Evolutionary conservation across 1,140 invertebrate species (phyloP).

Genomic region (Tyrophagus putrescentiae): DNA sequence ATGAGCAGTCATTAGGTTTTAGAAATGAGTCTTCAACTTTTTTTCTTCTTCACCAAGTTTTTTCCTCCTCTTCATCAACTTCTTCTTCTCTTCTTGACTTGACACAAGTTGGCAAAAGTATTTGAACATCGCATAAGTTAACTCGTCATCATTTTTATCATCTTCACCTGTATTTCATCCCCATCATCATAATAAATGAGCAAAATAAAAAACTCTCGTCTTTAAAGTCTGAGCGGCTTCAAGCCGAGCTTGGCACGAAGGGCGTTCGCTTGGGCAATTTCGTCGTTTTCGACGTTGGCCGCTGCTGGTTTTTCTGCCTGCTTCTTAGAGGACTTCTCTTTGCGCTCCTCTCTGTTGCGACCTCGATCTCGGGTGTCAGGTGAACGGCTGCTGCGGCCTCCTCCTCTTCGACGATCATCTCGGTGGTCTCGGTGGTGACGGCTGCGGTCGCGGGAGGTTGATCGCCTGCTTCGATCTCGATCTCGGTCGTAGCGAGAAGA

Average conservation of each 20-base stretch:
- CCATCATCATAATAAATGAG: slow-evolving; percentile 5
- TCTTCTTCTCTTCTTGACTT: too few relatives aligned
- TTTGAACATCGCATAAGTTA: too few relatives aligned
- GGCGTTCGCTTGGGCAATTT: slow-evolving; percentile 41
- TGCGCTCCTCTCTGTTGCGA: not conserved
- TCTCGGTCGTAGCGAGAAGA: slow-evolving; percentile 20
- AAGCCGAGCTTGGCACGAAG: slow-evolving; percentile 40
- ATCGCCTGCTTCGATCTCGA: slow-evolving; percentile 22
- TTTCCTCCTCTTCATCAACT: too few relatives aligned
- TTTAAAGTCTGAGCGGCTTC: slow-evolving; percentile 34
- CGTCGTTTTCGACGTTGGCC: slow-evolving; percentile 27
- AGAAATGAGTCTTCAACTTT: too few relatives aligned
- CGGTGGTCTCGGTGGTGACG: slow-evolving; percentile 21
- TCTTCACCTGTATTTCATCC: not conserved
- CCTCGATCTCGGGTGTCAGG: not conserved
- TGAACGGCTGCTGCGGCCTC: too few relatives aligned
- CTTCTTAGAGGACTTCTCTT: too few relatives aligned
- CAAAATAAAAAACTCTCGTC: not conserved
- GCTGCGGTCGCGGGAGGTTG: not conserved
- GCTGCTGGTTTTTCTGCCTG: slow-evolving; percentile 16
- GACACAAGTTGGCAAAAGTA: too few relatives aligned
- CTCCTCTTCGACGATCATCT: slow-evolving; percentile 7
- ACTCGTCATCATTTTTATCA: not conserved
- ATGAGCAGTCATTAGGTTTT: too few relatives aligned
- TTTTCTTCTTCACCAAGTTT: too few relatives aligned